A percentile compares a stretch with the other conserved stretches of the same genome.
phyloP scores from a whole-genome alignment of 2,113 vertebrate species.

The Zosterops pallidus region DNA sequence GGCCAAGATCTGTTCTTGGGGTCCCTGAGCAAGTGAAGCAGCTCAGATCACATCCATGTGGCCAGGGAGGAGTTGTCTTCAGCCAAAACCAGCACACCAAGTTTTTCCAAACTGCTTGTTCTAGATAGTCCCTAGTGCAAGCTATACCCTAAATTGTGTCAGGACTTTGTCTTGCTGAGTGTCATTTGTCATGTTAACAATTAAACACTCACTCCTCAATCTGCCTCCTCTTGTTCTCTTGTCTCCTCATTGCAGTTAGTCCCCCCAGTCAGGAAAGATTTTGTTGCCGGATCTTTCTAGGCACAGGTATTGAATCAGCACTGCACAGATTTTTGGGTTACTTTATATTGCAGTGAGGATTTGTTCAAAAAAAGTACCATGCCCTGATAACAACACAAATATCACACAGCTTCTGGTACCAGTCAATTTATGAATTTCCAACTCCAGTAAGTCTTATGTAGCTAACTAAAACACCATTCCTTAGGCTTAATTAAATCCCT shows the following conservation, averaged over 20 bases:
- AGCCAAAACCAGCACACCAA: neutral
- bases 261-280: neutral
- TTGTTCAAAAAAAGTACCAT: neutral
- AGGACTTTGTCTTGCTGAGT: neutral
- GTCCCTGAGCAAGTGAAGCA: neutral
- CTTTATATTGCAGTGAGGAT: neutral
- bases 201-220: neutral
- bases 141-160: neutral
- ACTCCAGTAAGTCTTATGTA: neutral
- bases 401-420: neutral
- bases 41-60: neutral
- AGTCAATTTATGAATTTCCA: neutral
- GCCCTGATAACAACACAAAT: neutral
- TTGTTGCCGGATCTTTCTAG: neutral
- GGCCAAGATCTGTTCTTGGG: neutral
- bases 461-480: neutral
- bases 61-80: neutral
- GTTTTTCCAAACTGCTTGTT: neutral
- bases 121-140: neutral
- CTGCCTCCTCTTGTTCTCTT: neutral
- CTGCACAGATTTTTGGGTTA: neutral
- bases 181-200: neutral
- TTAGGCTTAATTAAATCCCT: slow-evolving; percentile 32
- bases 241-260: neutral
- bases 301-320: neutral